Evolutionary conservation across 2,113 vertebrate genomes (phyloP), one percentile per base, ranked within the genome.

Genomic region (Mustela nigripes): DNA sequence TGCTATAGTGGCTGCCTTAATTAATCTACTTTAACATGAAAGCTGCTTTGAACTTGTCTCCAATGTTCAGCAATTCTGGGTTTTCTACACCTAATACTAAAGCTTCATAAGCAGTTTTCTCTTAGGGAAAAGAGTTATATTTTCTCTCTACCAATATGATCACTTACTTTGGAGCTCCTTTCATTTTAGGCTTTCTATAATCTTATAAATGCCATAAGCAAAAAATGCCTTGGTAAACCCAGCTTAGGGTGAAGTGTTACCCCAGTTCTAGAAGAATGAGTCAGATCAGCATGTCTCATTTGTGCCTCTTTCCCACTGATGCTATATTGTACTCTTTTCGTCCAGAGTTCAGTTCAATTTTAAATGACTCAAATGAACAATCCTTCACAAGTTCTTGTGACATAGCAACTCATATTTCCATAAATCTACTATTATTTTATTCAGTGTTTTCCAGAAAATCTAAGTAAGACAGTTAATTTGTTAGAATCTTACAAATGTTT

Each of bases 401-500:
- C 60, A 71, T 7, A 73, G n/a, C 31, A 76, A 92, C 26, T 92
- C 45, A 78, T 74, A 63, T 78, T 21, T 19, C 15, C 36, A 78
- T 56, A 87, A 78, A 63, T 86, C 15, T 39, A 50, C 67, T 73
- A 67, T 65, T 63, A n/a, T 89, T 89, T 95, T 79, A 82, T 5
- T 92, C 53, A 21, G 0, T 79, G 24, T 69, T 71, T 97, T 96
- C 33, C 71, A 92, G 88, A 92, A 60, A 94, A 83, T 71, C 22
- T 71, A 95, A 90, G 67, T 22, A 67, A 95, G 19, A 19, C 7
- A 65, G 15, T 67, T 58, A 73, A 53, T 63, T 94, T 96, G 79
- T 88, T 63, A 92, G 21, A 78, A 81, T 94, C 76, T 82, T 48
- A 90, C 36, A 90, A 90, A 7, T 82, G 21, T 92, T 83, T 90